phyloP scores from a whole-genome alignment of 1,140 invertebrate genomes.

The Brachionus asplanchnoidis region DNA sequence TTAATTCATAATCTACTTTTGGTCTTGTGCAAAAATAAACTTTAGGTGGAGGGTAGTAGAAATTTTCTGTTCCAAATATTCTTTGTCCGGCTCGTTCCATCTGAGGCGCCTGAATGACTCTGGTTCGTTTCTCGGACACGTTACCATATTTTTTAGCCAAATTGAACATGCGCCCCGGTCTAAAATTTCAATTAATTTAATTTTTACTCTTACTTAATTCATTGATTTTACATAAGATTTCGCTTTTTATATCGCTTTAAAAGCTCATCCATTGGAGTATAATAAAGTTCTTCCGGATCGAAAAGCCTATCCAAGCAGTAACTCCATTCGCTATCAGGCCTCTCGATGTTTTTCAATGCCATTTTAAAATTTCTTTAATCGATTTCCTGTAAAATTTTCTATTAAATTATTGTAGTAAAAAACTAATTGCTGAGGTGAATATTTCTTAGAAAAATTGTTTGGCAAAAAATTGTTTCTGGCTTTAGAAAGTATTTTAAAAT shows the following conservation, averaged over 20 bases:
- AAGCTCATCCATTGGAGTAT: conserved; percentile 31
- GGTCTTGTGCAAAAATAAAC: conserved; percentile 2
- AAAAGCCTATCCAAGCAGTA: conserved; percentile 20
- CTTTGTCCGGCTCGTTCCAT: conserved; percentile 23
- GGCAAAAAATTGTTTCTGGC: background rate
- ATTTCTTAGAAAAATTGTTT: background rate
- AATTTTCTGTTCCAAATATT: conserved; percentile 22
- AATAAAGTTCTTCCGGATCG: conserved; percentile 37
- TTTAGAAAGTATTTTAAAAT: background rate
- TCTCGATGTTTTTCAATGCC: background rate
- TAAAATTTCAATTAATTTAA: background rate
- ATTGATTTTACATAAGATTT: conserved; percentile 13
- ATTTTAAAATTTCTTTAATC: background rate
- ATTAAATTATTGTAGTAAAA: background rate
- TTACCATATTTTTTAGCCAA: conserved; percentile 40
- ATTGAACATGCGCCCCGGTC: conserved; percentile 10
- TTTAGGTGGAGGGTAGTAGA: conserved; percentile 29
- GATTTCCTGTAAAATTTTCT: background rate
- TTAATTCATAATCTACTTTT: background rate
- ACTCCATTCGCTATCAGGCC: background rate
- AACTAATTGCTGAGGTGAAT: background rate
- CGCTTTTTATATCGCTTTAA: conserved; percentile 24
- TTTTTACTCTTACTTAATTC: background rate
- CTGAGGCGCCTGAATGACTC: conserved; percentile 17
- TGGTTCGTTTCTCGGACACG: background rate